These are phyloP conservation scores for Troides oblongomaculatus DNA, from an alignment of 2,888 invertebrate species.

Conservation along the genomic window DNA sequence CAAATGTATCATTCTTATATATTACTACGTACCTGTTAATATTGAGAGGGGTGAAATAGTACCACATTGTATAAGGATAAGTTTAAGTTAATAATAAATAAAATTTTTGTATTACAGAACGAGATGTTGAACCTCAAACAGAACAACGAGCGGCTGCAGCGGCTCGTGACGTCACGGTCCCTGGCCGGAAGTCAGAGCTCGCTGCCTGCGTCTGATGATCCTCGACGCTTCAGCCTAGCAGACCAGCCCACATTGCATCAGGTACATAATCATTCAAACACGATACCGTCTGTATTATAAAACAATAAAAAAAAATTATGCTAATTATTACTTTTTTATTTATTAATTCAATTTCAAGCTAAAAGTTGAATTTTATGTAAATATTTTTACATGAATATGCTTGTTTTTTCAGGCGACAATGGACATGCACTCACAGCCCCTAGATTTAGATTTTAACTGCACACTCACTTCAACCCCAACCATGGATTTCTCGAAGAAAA, in stretches of 20 bases:
- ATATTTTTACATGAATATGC: not conserved
- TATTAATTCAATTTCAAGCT: no score
- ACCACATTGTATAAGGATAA: no score
- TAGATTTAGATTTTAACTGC: conserved; percentile 75
- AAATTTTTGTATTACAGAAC: conserved; percentile 77
- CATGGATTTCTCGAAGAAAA: conserved; percentile 69
- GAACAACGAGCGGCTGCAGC: conserved; percentile 96
- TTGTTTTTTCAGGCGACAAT: conserved; percentile 52
- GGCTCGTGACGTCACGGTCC: conserved; percentile 86
- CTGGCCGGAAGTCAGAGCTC: conserved; percentile 82
- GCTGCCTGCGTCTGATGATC: conserved; percentile 75
- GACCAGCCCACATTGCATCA: conserved; percentile 77
- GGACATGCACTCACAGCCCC: conserved; percentile 71
- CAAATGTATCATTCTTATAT: not conserved
- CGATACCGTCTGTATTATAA: no score
- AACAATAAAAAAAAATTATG: no score
- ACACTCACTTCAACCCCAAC: conserved; percentile 67
- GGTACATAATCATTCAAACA: conserved; percentile 43
- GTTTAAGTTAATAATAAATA: no score
- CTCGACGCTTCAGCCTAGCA: conserved; percentile 81
- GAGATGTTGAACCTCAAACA: conserved; percentile 98
- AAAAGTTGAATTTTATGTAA: no score
- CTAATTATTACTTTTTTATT: no score
- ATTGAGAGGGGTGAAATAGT: no score
- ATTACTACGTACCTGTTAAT: no score